phyloP scores from a whole-genome alignment of 2,888 invertebrate species.

The Minunthozetes semirufus region DNA sequence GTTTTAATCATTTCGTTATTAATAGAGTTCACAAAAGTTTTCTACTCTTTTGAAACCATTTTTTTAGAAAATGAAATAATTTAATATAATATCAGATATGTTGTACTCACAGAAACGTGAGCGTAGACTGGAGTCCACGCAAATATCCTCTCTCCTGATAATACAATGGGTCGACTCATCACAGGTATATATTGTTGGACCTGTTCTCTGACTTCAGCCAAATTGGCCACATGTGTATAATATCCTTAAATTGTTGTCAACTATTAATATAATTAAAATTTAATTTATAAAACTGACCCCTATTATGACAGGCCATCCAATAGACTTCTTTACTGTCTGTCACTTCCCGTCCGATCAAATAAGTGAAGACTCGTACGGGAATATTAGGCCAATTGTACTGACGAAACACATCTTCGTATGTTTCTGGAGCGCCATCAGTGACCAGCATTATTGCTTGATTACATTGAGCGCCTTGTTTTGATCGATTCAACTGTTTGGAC shows the following conservation, averaged over 20 bases:
- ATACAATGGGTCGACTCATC: conserved; percentile 87
- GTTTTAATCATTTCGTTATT: background rate
- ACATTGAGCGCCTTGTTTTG: conserved; percentile 66
- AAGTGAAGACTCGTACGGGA: conserved; percentile 83
- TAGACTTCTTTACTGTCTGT: conserved; percentile 86
- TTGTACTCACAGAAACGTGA: conserved; percentile 14
- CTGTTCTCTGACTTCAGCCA: conserved; percentile 95
- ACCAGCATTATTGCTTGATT: conserved; percentile 98
- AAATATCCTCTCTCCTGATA: conserved; percentile 74
- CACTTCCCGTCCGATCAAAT: conserved; percentile 91
- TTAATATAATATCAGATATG: background rate
- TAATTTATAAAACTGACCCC: conserved; percentile 1
- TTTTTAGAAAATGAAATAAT: background rate
- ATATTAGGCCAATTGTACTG: conserved; percentile 82
- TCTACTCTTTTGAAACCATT: background rate
- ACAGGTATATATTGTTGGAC: conserved; percentile 91
- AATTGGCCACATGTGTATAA: conserved; percentile 89
- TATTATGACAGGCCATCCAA: conserved; percentile 97
- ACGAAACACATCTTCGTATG: conserved; percentile 84
- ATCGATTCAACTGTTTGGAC: background rate
- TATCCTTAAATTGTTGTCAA: conserved; percentile 61
- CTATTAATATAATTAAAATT: too few relatives aligned
- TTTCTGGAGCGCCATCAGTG: conserved; percentile 97
- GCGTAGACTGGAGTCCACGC: conserved; percentile 98
- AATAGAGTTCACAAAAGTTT: background rate